Evolutionary conservation across 2,113 vertebrate genomes (phyloP), one percentile per base, ranked within the genome.

Genomic region (Mustela nigripes): DNA sequence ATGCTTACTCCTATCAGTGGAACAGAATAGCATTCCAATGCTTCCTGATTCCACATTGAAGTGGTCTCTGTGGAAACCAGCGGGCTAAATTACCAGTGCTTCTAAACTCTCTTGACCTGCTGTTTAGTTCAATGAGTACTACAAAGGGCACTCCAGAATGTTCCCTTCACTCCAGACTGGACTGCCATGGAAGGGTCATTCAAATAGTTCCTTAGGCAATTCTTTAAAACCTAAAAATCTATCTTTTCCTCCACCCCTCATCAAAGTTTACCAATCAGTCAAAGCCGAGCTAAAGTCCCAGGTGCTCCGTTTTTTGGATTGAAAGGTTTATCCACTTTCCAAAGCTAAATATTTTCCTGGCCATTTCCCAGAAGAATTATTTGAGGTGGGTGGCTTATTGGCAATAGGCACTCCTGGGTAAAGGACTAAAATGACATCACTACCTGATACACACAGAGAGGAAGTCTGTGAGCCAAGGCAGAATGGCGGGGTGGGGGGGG

Each of bases 291-390:
- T 26, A 48, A 42, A 79, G 24, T 33, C 11, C 28, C 39, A 53
- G 8, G 2, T 53, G 0, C 10, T 83, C 76, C 8, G 11, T 28
- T 63, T n/a, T n/a, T 42, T 56, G 7, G 22, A 76, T 28, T 83
- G 18, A 73, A 91, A 78, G 24, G 12, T 53, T 88, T 76, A 39
- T 67, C n/a, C 69, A 56, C 24, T 79, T 79, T 48, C 62, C 88
- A 94, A 73, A 88, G 56, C 4, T 78, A n/a, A 87, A 67, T 48
- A 69, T 91, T 76, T 82, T 50, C 67, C 67, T 95, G 62, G 48
- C 21, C 6, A 62, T 28, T 80, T 89, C n/a, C 7, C 53, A 80
- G 31, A 15, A 71, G n/a, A 89, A 73, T 48, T 90, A 90, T 45
- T 53, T 60, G 28, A 95, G 56, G 48, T 18, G 24, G 6, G 1